A percentile compares a stretch with the other conserved stretches of the same genome.
phyloP scores from a whole-genome alignment of 2,888 invertebrate species.

The Scrobipalpa atriplicella region DNA sequence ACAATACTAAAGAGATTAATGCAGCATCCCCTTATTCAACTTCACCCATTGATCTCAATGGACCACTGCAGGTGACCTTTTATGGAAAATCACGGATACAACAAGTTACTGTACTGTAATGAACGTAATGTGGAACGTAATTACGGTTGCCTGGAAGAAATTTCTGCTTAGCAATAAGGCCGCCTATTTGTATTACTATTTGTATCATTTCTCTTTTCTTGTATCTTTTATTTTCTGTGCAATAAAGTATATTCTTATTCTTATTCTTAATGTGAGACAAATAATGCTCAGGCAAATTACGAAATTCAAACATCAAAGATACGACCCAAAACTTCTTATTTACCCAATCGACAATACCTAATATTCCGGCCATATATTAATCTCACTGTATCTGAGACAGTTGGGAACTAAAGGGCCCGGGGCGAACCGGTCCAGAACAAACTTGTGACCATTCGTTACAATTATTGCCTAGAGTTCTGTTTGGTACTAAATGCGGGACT shows the following conservation, averaged over 20 bases:
- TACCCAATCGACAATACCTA: constrained; percentile 20
- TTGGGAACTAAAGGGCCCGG: constrained; percentile 40
- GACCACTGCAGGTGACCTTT: background rate
- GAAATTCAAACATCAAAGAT: background rate
- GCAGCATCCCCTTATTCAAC: constrained; percentile 25
- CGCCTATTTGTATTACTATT: too few relatives aligned
- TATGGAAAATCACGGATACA: background rate
- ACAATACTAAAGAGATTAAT: background rate
- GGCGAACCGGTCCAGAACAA: constrained; percentile 46
- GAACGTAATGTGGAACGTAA: too few relatives aligned
- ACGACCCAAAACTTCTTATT: constrained; percentile 3
- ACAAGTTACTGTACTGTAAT: too few relatives aligned
- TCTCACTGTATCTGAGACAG: constrained; percentile 51
- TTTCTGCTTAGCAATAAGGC: too few relatives aligned
- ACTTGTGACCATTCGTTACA: constrained; percentile 60
- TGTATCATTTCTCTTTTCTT: too few relatives aligned
- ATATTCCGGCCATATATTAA: constrained; percentile 45
- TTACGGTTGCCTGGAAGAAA: too few relatives aligned
- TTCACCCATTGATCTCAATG: too few relatives aligned
- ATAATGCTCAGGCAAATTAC: background rate
- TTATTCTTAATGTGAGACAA: background rate
- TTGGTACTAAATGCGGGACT: constrained; percentile 8
- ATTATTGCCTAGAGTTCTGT: constrained; percentile 42
- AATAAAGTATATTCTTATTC: too few relatives aligned
- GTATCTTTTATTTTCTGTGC: too few relatives aligned